Conservation (phyloP, 2,113 vertebrate genomes). For the Lonchura striata region DNA sequence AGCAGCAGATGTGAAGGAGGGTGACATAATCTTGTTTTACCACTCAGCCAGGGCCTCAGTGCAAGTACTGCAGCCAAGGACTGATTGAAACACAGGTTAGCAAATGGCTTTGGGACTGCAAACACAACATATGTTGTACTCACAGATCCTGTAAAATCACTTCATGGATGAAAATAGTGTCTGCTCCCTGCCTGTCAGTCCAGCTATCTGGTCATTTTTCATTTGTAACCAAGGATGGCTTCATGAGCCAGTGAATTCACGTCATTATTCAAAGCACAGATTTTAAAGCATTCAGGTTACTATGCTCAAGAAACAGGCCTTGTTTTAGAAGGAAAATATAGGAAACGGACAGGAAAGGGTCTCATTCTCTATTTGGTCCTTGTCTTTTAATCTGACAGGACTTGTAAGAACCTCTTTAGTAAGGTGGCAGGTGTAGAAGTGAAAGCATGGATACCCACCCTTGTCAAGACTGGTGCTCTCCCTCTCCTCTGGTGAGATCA, state of each 20-base stretch:
- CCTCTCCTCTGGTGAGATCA: not conserved
- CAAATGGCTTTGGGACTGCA: not conserved
- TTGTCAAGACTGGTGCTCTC: accelerated
- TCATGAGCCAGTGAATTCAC: not conserved
- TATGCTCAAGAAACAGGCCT: not conserved
- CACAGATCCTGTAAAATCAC: not conserved
- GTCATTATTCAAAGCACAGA: not conserved
- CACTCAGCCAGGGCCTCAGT: not conserved
- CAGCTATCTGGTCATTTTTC: not conserved
- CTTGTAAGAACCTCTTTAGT: not conserved
- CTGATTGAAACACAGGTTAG: not conserved
- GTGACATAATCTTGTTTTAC: not conserved
- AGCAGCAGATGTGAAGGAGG: not conserved
- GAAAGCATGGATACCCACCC: not conserved
- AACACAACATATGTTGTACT: not conserved
- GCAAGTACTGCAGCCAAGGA: not conserved
- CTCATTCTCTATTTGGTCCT: not conserved
- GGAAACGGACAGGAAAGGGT: not conserved
- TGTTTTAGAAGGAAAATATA: not conserved
- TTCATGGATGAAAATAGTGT: not conserved
- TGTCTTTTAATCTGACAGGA: not conserved
- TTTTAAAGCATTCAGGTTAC: not conserved
- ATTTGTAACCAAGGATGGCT: not conserved
- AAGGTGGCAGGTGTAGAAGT: not conserved
- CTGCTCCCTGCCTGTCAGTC: not conserved